Evolutionary conservation across 2,797 vertebrate species (phyloP), one percentile per base, ranked within the genome.

Genomic region (Scolopax rusticola): DNA sequence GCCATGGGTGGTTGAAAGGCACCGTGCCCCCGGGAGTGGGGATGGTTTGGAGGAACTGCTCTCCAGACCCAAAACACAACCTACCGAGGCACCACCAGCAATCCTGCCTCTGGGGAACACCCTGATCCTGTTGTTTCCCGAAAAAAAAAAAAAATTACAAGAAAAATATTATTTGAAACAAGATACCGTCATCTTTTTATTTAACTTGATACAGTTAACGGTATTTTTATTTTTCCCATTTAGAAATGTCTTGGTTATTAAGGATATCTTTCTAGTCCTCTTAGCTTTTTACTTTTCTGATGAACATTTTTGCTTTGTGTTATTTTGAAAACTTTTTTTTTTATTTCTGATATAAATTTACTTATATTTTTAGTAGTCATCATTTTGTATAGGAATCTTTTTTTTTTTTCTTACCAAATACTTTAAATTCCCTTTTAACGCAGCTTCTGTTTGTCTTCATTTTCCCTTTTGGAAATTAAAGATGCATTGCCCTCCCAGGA

Each of bases 11-110:
- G 8, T 38, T 56, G n/a, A 86, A 90, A 43, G 56, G 21, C 60
- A 63, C 13, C 23, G 15, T 21, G 21, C 53, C 30, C 51, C 40
- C 0, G 3, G 11, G 40, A 88, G 12, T 0, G 4, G 38, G n/a
- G 10, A 48, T 2, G 6, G 21, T 4, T 27, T 0, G 0, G 23
- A 53, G 21, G 41, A 53, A 75, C 23, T 12, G 5, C 12, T 1
- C 12, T 65, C n/a, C 10, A 47, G 7, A 56, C 54, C 30, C 65
- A 77, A 47, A 54, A 24, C 33, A n/a, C 51, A 81, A 36, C 10
- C 12, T 23, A 27, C 18, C 27, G 47, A 11, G 15, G 40, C 4
- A 5, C 4, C 3, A 32, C 53, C 45, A 75, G 10, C 24, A 27
- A 60, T 80, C 64, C 74, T 86, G 24, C 50, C 48, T 68, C 32